phyloP scores from a whole-genome alignment of 2,888 invertebrate genomes.

The Cataglyphis livida region DNA sequence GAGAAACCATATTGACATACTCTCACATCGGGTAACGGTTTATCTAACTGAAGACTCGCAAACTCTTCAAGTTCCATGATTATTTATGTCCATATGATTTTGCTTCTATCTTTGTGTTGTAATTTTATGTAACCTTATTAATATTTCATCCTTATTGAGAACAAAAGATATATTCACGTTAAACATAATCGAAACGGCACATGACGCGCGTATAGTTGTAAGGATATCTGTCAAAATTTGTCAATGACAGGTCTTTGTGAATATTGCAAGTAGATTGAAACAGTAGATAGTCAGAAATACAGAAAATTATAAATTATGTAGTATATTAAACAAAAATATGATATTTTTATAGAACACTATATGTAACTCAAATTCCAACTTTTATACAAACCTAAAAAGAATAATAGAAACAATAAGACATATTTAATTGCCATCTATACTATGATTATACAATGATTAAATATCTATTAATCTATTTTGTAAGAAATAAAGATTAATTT shows the following conservation, averaged over 20 bases:
- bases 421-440: neutral
- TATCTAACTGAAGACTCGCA: constrained; percentile 80
- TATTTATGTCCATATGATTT: neutral
- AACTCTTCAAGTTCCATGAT: constrained; percentile 78
- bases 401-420: neutral
- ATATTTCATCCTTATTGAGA: neutral
- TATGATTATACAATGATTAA: too few species aligned
- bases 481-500: neutral
- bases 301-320: neutral
- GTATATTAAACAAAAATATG: neutral
- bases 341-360: neutral
- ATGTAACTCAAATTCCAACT: neutral
- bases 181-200: constrained; percentile 85
- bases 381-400: neutral
- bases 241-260: neutral
- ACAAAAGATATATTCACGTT: constrained; percentile 75
- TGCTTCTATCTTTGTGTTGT: neutral
- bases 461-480: neutral
- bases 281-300: neutral
- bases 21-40: constrained; percentile 75
- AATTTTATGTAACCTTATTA: constrained; percentile 37
- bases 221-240: neutral
- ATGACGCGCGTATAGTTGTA: neutral
- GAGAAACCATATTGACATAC: constrained; percentile 65
- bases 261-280: neutral